Conservation (phyloP, 2,797 vertebrate species). For the Hemibagrus guttatus region DNA sequence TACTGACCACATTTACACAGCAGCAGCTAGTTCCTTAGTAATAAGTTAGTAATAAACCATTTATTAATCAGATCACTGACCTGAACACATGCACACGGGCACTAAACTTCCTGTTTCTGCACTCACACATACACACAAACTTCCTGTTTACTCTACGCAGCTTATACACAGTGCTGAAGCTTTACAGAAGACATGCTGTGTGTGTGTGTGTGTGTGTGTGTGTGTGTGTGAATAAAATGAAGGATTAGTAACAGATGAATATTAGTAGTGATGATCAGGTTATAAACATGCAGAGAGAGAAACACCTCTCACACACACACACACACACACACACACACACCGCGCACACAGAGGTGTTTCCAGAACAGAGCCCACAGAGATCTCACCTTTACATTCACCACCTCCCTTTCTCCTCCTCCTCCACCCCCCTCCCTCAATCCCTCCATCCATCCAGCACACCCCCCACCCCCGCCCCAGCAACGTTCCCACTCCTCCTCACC, state of each 20-base stretch:
- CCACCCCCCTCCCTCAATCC: conserved; percentile 54
- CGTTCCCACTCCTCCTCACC: conserved; percentile 80
- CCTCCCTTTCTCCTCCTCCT: conserved; percentile 39
- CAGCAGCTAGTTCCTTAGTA: neutral
- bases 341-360: conserved; percentile 64
- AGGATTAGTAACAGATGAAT: conserved; percentile 9
- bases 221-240: neutral
- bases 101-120: conserved; percentile 3
- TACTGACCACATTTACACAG: neutral
- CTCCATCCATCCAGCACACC: conserved; percentile 50
- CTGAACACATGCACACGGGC: neutral
- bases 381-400: conserved; percentile 63
- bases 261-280: neutral
- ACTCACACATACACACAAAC: neutral
- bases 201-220: neutral
- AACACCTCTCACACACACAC: neutral
- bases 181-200: neutral
- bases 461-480: conserved; percentile 43
- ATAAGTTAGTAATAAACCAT: neutral
- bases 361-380: conserved; percentile 71
- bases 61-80: neutral
- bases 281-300: conserved; percentile 16
- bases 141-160: neutral
- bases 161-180: neutral
- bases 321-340: neutral